Conservation (phyloP, 1,140 invertebrate genomes). For the Macrotrachela quadricornifera region DNA sequence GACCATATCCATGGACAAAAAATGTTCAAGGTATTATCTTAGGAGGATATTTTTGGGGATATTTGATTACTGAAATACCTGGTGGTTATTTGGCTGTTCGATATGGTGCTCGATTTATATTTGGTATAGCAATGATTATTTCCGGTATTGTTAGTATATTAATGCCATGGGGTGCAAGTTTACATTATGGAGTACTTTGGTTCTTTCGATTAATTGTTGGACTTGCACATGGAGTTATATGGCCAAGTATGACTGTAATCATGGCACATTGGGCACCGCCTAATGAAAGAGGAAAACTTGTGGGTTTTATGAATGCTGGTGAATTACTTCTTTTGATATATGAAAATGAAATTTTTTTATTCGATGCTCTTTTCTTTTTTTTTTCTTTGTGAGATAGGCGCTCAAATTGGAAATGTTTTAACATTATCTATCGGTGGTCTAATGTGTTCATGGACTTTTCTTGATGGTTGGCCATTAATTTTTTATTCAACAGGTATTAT, state of each 20-base stretch:
- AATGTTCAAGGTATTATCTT: slow-evolving; percentile 22
- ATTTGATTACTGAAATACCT: slow-evolving; percentile 26
- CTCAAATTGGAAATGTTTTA: slow-evolving; percentile 7
- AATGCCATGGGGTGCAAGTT: background rate
- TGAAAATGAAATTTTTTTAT: too few species aligned
- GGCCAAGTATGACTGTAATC: slow-evolving; percentile 16
- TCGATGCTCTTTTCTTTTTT: too few species aligned
- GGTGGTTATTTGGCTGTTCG: slow-evolving; percentile 26
- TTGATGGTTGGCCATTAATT: slow-evolving; percentile 6
- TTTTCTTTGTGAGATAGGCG: background rate
- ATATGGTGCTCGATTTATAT: slow-evolving; percentile 26
- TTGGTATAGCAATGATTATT: slow-evolving; percentile 9
- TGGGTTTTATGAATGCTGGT: slow-evolving; percentile 19
- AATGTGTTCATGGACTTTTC: slow-evolving; percentile 3
- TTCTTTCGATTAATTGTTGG: slow-evolving; percentile 4
- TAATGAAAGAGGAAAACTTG: slow-evolving; percentile 16
- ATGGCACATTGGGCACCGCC: slow-evolving; percentile 23
- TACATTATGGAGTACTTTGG: slow-evolving; percentile 1
- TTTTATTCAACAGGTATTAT: slow-evolving; percentile 2
- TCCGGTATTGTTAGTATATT: slow-evolving; percentile 3
- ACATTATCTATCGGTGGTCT: slow-evolving; percentile 4
- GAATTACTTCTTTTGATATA: too few species aligned
- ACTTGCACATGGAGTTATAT: slow-evolving; percentile 12
- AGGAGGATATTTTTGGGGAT: slow-evolving; percentile 30
- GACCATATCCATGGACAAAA: slow-evolving; percentile 24